A percentile compares a stretch with the other conserved stretches of the same genome.
Evolutionary conservation across 2,113 vertebrate genomes (phyloP).

Genomic region (Chloroceryle aenea): DNA sequence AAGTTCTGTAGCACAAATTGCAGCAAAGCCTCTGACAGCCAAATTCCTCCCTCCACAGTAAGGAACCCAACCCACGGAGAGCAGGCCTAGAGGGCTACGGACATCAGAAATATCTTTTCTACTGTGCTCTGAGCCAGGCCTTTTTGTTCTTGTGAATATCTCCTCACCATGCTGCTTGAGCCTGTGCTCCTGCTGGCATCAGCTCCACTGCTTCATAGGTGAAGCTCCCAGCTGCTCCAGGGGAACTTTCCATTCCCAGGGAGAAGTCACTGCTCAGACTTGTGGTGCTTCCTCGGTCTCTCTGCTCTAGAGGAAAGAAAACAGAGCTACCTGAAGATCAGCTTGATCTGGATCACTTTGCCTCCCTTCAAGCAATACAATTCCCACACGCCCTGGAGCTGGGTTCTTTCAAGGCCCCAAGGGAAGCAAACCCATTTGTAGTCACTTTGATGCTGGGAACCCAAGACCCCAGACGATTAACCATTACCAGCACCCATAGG

Average conservation of each 20-base stretch:
- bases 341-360: not conserved
- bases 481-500: not conserved
- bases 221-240: constrained; percentile 81
- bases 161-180: constrained; percentile 87
- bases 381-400: not conserved
- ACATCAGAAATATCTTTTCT: not conserved
- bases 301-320: constrained; percentile 78
- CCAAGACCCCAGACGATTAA: not conserved
- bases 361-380: not conserved
- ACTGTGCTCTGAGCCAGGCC: not conserved
- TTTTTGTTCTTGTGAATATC: not conserved
- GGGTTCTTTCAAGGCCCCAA: not conserved
- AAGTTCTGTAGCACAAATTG: not conserved
- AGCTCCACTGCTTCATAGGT: constrained; percentile 85
- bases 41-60: not conserved
- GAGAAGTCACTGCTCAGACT: constrained; percentile 97
- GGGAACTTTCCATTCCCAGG: constrained; percentile 89
- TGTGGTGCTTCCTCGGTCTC: constrained; percentile 91
- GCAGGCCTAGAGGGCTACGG: not conserved
- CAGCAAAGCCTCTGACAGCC: not conserved
- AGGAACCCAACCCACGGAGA: not conserved
- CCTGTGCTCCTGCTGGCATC: constrained; percentile 79
- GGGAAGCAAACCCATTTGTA: not conserved
- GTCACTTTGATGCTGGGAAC: not conserved
- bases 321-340: constrained; percentile 4